phyloP scores from a whole-genome alignment of 1,140 invertebrate genomes.

The Melanaphis sacchari region DNA sequence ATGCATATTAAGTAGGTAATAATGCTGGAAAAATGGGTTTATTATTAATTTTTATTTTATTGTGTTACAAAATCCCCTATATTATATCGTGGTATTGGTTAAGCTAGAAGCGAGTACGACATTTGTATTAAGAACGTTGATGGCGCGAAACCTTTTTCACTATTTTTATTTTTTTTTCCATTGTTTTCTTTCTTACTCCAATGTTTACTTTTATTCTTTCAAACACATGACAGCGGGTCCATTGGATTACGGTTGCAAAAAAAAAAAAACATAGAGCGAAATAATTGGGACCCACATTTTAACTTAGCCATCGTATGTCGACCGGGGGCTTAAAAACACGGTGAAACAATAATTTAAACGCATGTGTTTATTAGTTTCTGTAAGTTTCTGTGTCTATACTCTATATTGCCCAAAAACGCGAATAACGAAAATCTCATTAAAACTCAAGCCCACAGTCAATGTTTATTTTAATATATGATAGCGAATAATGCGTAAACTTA shows the following conservation, averaged over 20 bases:
- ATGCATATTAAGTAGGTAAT: not conserved
- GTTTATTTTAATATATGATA: not conserved
- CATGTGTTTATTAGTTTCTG: not conserved
- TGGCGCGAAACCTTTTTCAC: not conserved
- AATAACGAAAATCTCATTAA: slow-evolving; percentile 4
- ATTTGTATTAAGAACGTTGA: slow-evolving; percentile 8
- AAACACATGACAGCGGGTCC: slow-evolving; percentile 25
- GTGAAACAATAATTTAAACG: slow-evolving; percentile 9
- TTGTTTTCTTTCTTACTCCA: not conserved
- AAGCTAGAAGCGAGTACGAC: not conserved
- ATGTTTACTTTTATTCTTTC: not conserved
- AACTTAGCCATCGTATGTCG: not conserved
- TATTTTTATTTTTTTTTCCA: not conserved
- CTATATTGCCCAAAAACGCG: not conserved
- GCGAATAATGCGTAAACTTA: not conserved
- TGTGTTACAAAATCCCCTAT: not conserved
- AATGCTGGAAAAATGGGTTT: not conserved
- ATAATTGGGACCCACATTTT: slow-evolving; percentile 4
- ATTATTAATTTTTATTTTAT: not conserved
- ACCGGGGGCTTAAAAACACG: not conserved
- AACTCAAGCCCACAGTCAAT: not conserved
- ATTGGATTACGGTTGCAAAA: not conserved
- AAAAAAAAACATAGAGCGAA: not conserved
- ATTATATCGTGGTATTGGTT: not conserved
- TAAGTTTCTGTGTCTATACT: not conserved